phyloP scores from a whole-genome alignment of 2,113 vertebrate genomes.

The Theropithecus gelada region DNA sequence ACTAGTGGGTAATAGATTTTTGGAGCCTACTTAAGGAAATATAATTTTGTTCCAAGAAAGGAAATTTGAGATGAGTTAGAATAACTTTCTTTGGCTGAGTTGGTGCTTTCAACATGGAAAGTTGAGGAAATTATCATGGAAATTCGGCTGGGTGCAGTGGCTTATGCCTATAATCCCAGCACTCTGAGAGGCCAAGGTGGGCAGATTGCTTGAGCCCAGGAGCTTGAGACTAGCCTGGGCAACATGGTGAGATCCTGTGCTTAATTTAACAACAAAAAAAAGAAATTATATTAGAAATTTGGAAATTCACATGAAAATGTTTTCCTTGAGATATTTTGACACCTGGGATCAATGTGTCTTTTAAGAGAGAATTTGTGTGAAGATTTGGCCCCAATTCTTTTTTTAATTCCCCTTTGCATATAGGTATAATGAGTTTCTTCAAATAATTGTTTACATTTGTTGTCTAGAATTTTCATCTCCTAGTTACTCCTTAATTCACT shows the following conservation, averaged over 20 bases:
- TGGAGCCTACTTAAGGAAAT: not conserved
- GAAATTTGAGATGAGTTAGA: not conserved
- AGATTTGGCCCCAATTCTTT: not conserved
- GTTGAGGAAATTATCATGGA: slow-evolving; percentile 16
- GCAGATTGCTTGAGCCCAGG: no score
- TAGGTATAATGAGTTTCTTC: not conserved
- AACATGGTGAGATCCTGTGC: no score
- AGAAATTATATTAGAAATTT: not conserved
- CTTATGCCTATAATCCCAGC: no score
- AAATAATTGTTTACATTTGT: not conserved
- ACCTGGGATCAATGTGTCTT: not conserved
- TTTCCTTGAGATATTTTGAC: not conserved
- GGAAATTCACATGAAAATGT: not conserved
- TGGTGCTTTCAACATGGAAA: not conserved
- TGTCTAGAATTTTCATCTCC: not conserved
- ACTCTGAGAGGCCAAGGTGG: no score
- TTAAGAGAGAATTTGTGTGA: not conserved
- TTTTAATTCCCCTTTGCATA: not conserved
- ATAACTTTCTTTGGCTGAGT: not conserved
- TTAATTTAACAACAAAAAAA: not conserved
- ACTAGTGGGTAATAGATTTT: not conserved
- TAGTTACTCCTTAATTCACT: not conserved
- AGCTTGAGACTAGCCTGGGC: no score
- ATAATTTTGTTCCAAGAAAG: slow-evolving; percentile 31
- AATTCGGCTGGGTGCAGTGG: not conserved